Base-by-base conservation (phyloP, 2,888 invertebrate genomes). In the Dascillus cervinus region DNA sequence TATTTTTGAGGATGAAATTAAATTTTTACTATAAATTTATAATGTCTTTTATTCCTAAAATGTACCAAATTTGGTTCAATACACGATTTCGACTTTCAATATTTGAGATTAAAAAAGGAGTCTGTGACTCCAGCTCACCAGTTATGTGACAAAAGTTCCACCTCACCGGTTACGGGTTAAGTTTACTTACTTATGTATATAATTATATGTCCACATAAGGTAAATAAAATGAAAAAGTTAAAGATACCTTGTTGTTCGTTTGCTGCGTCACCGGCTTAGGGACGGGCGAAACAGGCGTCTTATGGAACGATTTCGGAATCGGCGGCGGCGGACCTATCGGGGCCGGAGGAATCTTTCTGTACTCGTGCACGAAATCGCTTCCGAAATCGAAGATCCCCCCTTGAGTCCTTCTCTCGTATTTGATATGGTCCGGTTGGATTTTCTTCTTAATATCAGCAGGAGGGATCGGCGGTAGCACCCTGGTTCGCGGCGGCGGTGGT, bases 261-360 rank as follows among this genome's bases (percentile, higher is more conserved):
- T 17, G 17, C 5, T 17, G 8, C 5, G 4, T 17, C 17, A 8
- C 5, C 4, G 17, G 4, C 8, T 17, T 17, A n/a, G 22, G 14
- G 13, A 37, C 37, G 11, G 46, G 42, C 11, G 56, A 43, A 27
- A 51, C 50, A 19, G 49, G 38, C 11, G 46, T 38, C 28, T 51
- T 49, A 24, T 47, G 41, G 11, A 43, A 49, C 11, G 42, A 41
- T 39, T 52, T 57, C 1, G 58, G 57, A 3, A 53, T 46, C 9
- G 55, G 50, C 5, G 53, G 50, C 20, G 55, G 55, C 3, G 53
- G 55, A 14, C 50, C 52, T 26, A 37, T 34, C 2, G 55, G 52
- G 17, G 52, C 50, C 11, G 58, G 57, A 10, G 56, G 51, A 13
- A 56, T 46, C 37, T 55, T 57, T 26, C 46, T 46, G 13, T 47